Base-by-base conservation (phyloP, 2,113 vertebrate genomes). In the Microtus pennsylvanicus region DNA sequence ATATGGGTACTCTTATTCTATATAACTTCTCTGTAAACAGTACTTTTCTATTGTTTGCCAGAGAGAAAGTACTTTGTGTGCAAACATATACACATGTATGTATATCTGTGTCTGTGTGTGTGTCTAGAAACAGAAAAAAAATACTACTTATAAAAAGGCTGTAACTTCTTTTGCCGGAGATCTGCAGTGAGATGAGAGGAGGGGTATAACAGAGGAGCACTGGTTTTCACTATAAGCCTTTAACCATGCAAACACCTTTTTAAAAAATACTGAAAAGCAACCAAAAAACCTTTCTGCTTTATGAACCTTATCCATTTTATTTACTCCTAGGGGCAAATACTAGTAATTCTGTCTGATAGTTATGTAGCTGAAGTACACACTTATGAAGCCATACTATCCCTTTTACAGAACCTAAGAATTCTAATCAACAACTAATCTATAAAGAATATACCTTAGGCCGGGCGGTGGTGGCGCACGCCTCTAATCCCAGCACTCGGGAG, bases 301-400 rank as follows among this genome's bases (percentile, higher is more conserved):
- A 80, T 63, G 26, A 94, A 77, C 17, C 1, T 30, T 89, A 30
- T 35, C 22, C 22, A 92, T 90, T 85, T 94, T 75, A 89, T 77
- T 96, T 91, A 92, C 50, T 76, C 92, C n/a, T n/a, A n/a, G n/a
- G n/a, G n/a, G n/a, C n/a, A n/a, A n/a, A n/a, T n/a, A n/a, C n/a
- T n/a, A n/a, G n/a, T n/a, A n/a, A n/a, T n/a, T n/a, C n/a, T n/a
- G n/a, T n/a, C n/a, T n/a, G n/a, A n/a, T n/a, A n/a, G 22, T 89
- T 94, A 90, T 21, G 65, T 63, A 91, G 10, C 38, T 52, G 65
- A 92, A 97, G 61, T 61, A 38, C n/a, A 89, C 17, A 81, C 87
- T 80, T 95, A 88, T 69, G 10, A 94, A 35, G 61, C 8, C 87
- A 90, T 38, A 82, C n/a, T 42, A 50, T 26, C 77, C 1, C 2